These are phyloP conservation scores for Choloepus hoffmanni DNA, from an alignment of 2,113 vertebrate genomes.

Conservation along the genomic window DNA sequence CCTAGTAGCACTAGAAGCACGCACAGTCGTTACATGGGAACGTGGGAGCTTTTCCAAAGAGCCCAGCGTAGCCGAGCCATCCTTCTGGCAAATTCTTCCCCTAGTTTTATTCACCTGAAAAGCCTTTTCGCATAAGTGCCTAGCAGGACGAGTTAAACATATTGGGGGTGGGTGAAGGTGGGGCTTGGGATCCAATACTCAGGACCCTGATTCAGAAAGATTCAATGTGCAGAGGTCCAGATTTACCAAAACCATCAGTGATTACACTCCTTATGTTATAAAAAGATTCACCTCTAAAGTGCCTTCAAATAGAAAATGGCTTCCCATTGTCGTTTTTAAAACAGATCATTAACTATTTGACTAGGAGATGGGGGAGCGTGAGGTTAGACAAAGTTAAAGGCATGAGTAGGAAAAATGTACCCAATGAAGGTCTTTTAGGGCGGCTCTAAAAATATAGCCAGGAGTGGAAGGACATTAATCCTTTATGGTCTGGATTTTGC, in stretches of 20 bases:
- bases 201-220: slow-evolving; percentile 26
- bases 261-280: not conserved
- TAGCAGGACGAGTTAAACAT: not conserved
- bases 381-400: slow-evolving; percentile 55
- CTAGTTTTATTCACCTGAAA: slow-evolving; percentile 51
- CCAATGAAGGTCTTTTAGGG: not conserved
- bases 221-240: not conserved
- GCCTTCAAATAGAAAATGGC: slow-evolving; percentile 38
- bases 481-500: not conserved
- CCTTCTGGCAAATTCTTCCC: slow-evolving; percentile 7
- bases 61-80: not conserved
- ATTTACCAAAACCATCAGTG: not conserved
- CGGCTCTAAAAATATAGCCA: not conserved
- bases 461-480: not conserved
- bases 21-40: not conserved
- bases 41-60: slow-evolving; percentile 19
- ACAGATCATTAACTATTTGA: slow-evolving; percentile 66
- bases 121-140: not conserved
- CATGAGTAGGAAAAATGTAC: slow-evolving; percentile 5
- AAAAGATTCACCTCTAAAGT: slow-evolving; percentile 60
- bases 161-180: not conserved
- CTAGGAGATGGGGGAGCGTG: not conserved
- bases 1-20: not conserved
- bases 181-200: not conserved
- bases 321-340: slow-evolving; percentile 58